Evolutionary conservation across 2,797 vertebrate species (phyloP).

Genomic region (Lophotriccus pileatus): DNA sequence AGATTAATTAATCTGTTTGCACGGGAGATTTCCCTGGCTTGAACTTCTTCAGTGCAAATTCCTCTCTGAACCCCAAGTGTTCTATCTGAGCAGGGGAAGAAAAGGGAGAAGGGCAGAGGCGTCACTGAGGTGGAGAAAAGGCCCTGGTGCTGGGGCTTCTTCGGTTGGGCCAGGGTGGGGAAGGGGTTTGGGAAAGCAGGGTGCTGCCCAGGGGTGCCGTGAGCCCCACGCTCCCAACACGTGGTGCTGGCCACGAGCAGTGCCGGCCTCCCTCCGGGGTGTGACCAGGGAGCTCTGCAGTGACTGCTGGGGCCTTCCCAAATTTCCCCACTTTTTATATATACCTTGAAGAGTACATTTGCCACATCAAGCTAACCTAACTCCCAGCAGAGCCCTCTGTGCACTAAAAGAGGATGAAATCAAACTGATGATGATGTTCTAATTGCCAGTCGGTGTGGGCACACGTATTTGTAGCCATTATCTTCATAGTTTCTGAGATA

Average conservation of each 20-base stretch:
- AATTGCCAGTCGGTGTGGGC: neutral
- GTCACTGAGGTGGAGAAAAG: fast-evolving
- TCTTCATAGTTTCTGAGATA: conserved; percentile 39
- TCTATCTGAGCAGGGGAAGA: neutral
- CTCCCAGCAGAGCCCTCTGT: neutral
- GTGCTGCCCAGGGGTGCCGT: neutral
- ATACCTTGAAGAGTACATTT: neutral
- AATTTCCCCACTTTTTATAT: neutral
- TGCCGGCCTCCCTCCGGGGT: fast-evolving
- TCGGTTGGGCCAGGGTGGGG: fast-evolving
- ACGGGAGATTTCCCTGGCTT: conserved; percentile 25
- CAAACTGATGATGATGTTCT: conserved; percentile 24
- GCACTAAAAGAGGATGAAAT: neutral
- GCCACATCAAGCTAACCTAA: neutral
- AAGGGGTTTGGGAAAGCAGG: neutral
- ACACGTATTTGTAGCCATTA: conserved; percentile 66
- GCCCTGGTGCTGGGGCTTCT: neutral
- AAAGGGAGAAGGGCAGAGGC: neutral
- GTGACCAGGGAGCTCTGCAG: neutral
- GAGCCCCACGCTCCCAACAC: fast-evolving
- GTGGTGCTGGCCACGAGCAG: fast-evolving
- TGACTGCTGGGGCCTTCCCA: neutral
- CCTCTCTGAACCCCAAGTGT: neutral
- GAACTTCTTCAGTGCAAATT: neutral
- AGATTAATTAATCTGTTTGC: conserved; percentile 55